These are phyloP conservation scores for Dipodomys stephensi DNA, from an alignment of 2,113 vertebrate genomes.

Conservation along the genomic window DNA sequence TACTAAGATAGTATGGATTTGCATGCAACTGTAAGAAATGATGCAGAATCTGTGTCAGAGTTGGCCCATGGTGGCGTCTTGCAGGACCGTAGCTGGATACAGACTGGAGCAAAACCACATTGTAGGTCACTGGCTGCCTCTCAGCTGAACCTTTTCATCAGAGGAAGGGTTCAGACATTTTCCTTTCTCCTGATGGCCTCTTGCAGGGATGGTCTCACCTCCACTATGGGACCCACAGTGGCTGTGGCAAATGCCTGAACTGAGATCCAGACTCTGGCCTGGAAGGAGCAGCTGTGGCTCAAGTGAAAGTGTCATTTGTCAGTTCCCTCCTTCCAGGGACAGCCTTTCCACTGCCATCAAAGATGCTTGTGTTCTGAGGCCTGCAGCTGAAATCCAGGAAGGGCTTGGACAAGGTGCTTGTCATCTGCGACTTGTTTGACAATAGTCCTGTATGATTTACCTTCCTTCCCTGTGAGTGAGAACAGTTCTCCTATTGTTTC, in stretches of 20 bases:
- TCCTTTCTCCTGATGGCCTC: neutral
- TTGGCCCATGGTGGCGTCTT: neutral
- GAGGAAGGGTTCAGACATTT: neutral
- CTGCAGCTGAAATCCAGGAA: slow-evolving; percentile 31
- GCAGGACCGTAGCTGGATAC: neutral
- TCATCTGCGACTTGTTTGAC: slow-evolving; percentile 53
- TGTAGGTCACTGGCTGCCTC: neutral
- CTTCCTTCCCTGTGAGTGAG: slow-evolving; percentile 85
- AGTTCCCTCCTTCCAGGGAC: slow-evolving; percentile 39
- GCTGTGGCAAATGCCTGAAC: neutral
- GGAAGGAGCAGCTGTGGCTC: neutral
- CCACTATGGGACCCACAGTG: neutral
- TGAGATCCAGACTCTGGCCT: neutral
- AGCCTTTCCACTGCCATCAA: neutral
- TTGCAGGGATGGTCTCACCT: neutral
- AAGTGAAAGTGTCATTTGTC: slow-evolving; percentile 39
- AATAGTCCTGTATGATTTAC: slow-evolving; percentile 64
- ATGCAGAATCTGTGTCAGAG: neutral
- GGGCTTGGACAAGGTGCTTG: neutral
- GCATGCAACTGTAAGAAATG: neutral
- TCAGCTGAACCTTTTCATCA: neutral
- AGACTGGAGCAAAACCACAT: slow-evolving; percentile 3
- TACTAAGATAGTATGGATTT: neutral
- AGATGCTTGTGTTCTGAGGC: neutral
- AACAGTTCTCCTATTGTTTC: slow-evolving; percentile 83